Base-by-base conservation (phyloP, 1,140 invertebrate genomes). In the Archivesica marissinica region DNA sequence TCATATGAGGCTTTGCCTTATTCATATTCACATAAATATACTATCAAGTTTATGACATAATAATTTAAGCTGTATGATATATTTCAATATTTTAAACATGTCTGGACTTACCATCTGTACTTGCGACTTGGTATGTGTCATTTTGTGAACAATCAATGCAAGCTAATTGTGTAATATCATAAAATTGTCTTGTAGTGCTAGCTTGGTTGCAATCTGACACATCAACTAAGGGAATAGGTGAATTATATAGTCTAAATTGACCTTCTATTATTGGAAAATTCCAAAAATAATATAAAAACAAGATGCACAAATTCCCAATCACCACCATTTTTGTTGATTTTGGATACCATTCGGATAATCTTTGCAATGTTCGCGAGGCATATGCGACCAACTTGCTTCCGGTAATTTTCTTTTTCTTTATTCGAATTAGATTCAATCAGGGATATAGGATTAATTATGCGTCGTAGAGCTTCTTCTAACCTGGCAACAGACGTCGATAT, bases 281-380 rank as follows among this genome's bases (percentile, higher is more conserved):
- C 3, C 7, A 9, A 9, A 52, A 39, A 33, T 80, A 13, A 17
- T 54, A 4, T 25, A 75, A 20, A 20, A 59, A 17, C 47, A 35
- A 17, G 15, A 23, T 11, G 13, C 23, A 28, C 39, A 86, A 79
- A 56, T 13, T 78, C 28, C 41, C 23, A 25, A 28, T 20, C 9
- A 54, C 23, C 87, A 88, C 90, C 90, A 91, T 91, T n/a, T 88
- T 89, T 87, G 90, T 91, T 91, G 88, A 85, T 87, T 88, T 33
- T 72, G 47, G 79, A 68, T 72, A 81, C 79, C 64, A 72, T 56
- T 81, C 44, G 79, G 52, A 52, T 2, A n/a, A n/a, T n/a, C n/a
- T n/a, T n/a, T n/a, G n/a, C n/a, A n/a, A n/a, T n/a, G n/a, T n/a
- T n/a, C n/a, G n/a, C n/a, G n/a, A n/a, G n/a, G n/a, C n/a, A n/a